A percentile compares a stretch with the other conserved stretches of the same genome.
Evolutionary conservation across 2,888 invertebrate genomes (phyloP).

Genomic region (Ormyrus pomaceus): DNA sequence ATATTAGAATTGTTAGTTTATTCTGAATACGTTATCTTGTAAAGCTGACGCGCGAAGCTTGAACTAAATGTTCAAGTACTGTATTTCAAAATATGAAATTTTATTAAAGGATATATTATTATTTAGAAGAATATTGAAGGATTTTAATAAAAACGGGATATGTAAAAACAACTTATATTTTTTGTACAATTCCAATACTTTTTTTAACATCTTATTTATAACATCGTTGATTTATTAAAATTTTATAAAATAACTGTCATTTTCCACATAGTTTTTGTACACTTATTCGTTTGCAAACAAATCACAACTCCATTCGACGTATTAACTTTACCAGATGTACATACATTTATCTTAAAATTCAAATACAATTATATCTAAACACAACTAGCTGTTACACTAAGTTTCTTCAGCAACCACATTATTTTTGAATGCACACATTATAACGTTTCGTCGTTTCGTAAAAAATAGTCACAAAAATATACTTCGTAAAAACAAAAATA

Average conservation of each 20-base stretch:
- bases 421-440: slow-evolving; percentile 13
- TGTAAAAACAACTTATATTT: no score
- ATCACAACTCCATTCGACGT: neutral
- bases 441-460: neutral
- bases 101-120: no score
- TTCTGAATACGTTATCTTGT: no score
- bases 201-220: neutral
- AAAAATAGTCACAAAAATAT: slow-evolving; percentile 1
- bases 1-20: no score
- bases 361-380: neutral
- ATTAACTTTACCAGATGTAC: neutral
- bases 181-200: neutral
- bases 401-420: neutral
- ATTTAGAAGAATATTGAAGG: no score
- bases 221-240: slow-evolving; percentile 8
- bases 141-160: no score
- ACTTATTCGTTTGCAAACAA: neutral
- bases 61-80: no score
- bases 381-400: neutral
- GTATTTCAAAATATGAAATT: no score
- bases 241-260: slow-evolving; percentile 26
- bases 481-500: neutral
- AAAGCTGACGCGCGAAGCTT: no score
- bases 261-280: neutral
- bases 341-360: neutral